Evolutionary conservation across 2,797 vertebrate genomes (phyloP).

Genomic region (Delichon dasypus): DNA sequence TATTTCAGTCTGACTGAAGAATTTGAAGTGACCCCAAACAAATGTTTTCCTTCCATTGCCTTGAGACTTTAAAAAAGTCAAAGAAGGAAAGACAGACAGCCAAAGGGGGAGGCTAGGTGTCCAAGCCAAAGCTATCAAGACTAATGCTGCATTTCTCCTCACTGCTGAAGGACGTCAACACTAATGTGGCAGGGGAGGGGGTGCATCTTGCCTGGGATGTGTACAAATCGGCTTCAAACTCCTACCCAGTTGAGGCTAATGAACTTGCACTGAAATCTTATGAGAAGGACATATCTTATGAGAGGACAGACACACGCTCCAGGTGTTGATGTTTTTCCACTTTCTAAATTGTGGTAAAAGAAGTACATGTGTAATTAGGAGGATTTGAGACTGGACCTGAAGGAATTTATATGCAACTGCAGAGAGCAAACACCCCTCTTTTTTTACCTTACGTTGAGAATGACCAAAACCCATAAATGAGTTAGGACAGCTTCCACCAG

Average conservation of each 20-base stretch:
- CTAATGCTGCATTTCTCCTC: background rate
- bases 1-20: background rate
- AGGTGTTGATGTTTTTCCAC: background rate
- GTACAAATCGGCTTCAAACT: background rate
- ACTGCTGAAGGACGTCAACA: background rate
- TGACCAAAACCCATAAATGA: background rate
- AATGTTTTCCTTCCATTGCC: background rate
- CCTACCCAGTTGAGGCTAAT: background rate
- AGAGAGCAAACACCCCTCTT: background rate
- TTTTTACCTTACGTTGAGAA: background rate
- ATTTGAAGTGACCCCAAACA: conserved; percentile 5
- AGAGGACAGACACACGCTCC: background rate
- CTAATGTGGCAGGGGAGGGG: rapidly evolving
- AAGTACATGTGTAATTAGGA: background rate
- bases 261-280: background rate
- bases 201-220: background rate
- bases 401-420: background rate
- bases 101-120: background rate
- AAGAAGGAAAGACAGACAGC: background rate
- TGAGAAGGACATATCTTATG: no score
- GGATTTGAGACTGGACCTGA: background rate
- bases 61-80: background rate
- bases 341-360: background rate
- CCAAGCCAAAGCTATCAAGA: background rate
- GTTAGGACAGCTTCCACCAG: background rate